Evolutionary conservation across 2,113 vertebrate genomes (phyloP).

Genomic region (Phyllostomus discolor): DNA sequence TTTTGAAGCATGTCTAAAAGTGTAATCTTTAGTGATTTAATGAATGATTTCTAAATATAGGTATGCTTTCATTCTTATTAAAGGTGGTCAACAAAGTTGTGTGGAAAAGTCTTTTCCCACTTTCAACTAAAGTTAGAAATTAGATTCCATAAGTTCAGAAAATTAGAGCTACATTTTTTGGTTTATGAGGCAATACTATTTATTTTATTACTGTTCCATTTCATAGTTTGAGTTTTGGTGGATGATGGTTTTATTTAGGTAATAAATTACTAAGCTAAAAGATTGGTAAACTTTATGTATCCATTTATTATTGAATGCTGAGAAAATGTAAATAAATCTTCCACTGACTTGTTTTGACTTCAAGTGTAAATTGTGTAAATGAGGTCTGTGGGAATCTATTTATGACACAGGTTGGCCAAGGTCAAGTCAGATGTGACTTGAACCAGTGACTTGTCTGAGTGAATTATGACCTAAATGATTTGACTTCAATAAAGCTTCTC

Average conservation of each 20-base stretch:
- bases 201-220: constrained; percentile 1
- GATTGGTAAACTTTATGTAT: neutral
- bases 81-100: neutral
- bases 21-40: neutral
- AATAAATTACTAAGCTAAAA: constrained; percentile 18
- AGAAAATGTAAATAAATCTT: constrained; percentile 16
- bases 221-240: constrained; percentile 9
- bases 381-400: neutral
- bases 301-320: neutral
- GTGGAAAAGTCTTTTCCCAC: neutral
- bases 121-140: neutral
- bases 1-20: constrained; percentile 2
- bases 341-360: neutral
- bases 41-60: constrained; percentile 10
- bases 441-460: neutral
- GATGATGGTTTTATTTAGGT: neutral
- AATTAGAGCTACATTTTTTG: neutral
- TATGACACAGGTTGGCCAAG: neutral
- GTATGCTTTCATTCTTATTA: neutral
- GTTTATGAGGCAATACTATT: neutral
- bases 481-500: neutral
- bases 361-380: neutral
- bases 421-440: neutral
- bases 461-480: neutral
- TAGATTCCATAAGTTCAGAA: neutral